Evolutionary conservation across 2,113 vertebrate genomes (phyloP).

Genomic region (Capreolus pygargus): DNA sequence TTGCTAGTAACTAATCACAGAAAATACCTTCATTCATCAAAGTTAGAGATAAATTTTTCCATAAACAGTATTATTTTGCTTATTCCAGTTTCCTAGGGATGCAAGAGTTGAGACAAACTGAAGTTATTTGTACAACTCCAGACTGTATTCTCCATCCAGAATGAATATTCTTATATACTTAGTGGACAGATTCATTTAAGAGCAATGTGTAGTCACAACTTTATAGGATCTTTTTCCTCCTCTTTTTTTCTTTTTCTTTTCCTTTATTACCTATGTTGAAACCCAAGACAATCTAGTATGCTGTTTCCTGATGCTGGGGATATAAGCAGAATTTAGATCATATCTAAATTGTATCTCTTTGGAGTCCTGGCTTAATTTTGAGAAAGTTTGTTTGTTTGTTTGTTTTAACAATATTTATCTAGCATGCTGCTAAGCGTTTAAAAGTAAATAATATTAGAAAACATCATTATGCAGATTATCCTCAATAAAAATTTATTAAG

Average conservation of each 20-base stretch:
- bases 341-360: neutral
- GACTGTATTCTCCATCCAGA: neutral
- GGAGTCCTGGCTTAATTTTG: neutral
- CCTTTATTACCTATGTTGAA: neutral
- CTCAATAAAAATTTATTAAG: neutral
- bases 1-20: neutral
- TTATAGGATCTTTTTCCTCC: neutral
- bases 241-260: neutral
- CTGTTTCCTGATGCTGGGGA: neutral
- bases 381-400: neutral
- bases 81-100: neutral
- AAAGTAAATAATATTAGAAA: neutral
- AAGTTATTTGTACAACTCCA: neutral
- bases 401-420: neutral
- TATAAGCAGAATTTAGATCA: neutral
- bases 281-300: neutral
- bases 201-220: neutral
- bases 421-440: neutral
- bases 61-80: neutral
- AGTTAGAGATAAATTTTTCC: neutral
- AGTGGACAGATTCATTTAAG: neutral
- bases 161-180: neutral
- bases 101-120: neutral
- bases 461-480: neutral
- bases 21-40: neutral